Conservation (phyloP, 2,888 invertebrate genomes). For the Pristionchus arcanus region DNA sequence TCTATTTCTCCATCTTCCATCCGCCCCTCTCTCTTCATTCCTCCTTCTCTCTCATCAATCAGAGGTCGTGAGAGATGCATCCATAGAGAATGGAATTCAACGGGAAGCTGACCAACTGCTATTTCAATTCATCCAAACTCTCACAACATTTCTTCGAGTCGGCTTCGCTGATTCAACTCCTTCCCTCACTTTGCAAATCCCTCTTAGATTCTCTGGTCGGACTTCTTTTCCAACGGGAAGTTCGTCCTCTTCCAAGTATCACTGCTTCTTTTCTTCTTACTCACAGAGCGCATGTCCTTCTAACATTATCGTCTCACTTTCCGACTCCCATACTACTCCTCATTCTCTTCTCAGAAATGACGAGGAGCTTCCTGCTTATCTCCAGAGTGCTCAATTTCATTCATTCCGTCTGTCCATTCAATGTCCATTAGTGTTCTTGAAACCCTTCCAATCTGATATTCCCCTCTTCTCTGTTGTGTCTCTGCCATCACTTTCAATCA, state of each 20-base stretch:
- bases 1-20: not conserved
- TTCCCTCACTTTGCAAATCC: not conserved
- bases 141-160: slow-evolving; percentile 6
- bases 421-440: not conserved
- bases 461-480: not conserved
- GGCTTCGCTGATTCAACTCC: not conserved
- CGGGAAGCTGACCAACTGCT: slow-evolving; percentile 20
- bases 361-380: not conserved
- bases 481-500: slow-evolving; percentile 31
- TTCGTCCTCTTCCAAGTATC: slow-evolving; percentile 16
- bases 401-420: not conserved
- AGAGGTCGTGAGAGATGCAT: not conserved
- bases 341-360: not conserved
- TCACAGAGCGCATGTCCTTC: not conserved
- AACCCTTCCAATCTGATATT: not conserved
- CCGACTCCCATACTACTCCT: not conserved
- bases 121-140: slow-evolving; percentile 37
- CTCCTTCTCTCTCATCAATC: not conserved
- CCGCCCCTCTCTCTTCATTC: not conserved
- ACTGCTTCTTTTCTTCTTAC: not conserved
- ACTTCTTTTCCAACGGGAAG: not conserved
- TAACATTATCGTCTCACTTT: not conserved
- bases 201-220: not conserved
- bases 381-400: not conserved
- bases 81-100: not conserved